phyloP scores from a whole-genome alignment of 1,140 invertebrate species.

The Drosophila nebulosa region DNA sequence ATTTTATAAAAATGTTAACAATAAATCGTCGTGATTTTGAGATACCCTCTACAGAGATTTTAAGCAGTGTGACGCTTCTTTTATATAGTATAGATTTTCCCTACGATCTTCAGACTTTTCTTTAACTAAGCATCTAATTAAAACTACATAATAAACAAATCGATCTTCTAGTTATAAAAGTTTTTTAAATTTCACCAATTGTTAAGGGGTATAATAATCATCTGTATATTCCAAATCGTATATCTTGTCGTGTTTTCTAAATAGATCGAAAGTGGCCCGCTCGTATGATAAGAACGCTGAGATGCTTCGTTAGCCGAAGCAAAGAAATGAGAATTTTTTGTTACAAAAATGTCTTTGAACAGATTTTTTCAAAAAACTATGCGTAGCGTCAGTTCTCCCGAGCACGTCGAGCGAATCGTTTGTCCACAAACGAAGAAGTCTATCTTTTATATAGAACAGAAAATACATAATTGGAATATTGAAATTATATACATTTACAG shows the following conservation, averaged over 20 bases:
- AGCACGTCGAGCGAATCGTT: slow-evolving; percentile 34
- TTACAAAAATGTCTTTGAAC: slow-evolving; percentile 22
- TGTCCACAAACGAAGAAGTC: neutral
- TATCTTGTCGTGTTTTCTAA: slow-evolving; percentile 61
- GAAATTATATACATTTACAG: slow-evolving; percentile 47
- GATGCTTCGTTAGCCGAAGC: slow-evolving; percentile 31
- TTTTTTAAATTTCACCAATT: no score
- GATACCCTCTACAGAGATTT: no score
- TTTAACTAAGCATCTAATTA: no score
- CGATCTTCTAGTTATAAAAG: no score
- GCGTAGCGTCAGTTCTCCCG: slow-evolving; percentile 45
- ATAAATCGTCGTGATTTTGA: no score
- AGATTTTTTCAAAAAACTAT: slow-evolving; percentile 55
- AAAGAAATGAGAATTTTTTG: slow-evolving; percentile 8
- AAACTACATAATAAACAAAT: no score
- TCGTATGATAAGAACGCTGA: slow-evolving; percentile 53
- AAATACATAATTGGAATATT: slow-evolving; percentile 41
- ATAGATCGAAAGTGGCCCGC: slow-evolving; percentile 57
- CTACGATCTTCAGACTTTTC: no score
- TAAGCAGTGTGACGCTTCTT: no score
- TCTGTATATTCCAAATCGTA: slow-evolving; percentile 15
- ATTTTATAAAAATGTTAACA: no score
- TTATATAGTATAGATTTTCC: no score
- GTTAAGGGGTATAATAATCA: slow-evolving; percentile 29
- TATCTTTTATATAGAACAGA: slow-evolving; percentile 25